These are phyloP conservation scores for Carterocephalus palaemon DNA, from an alignment of 2,888 invertebrate species.

Conservation along the genomic window DNA sequence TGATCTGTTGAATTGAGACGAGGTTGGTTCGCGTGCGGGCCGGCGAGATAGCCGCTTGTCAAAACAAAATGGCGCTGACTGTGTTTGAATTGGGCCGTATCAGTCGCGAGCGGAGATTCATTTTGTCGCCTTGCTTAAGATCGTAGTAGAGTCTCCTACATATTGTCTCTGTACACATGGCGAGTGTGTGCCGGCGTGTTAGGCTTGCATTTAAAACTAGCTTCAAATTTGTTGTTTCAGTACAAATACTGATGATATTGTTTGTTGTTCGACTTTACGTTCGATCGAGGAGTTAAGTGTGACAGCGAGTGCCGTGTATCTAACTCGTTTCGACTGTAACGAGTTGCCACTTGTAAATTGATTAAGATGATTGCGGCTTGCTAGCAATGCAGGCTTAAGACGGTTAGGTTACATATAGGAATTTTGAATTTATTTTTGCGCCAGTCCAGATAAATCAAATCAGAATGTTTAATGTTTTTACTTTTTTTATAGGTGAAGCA, in stretches of 20 bases:
- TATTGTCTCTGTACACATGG: constrained; percentile 76
- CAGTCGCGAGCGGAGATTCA: constrained; percentile 78
- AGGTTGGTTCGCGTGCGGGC: constrained; percentile 48
- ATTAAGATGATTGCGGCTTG: constrained; percentile 54
- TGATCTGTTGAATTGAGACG: constrained; percentile 43
- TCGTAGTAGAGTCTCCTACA: constrained; percentile 71
- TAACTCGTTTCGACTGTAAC: no score
- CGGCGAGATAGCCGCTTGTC: constrained; percentile 69
- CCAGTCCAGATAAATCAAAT: no score
- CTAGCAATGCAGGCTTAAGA: no score
- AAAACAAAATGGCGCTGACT: constrained; percentile 78
- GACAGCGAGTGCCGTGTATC: constrained; percentile 47
- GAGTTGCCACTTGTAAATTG: constrained; percentile 66
- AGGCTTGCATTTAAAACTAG: constrained; percentile 76
- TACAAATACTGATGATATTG: constrained; percentile 78
- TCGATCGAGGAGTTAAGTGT: constrained; percentile 74
- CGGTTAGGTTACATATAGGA: no score
- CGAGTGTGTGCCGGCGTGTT: constrained; percentile 73
- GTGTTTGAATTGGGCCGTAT: constrained; percentile 78
- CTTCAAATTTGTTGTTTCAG: constrained; percentile 78
- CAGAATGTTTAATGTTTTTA: no score
- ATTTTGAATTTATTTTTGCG: no score
- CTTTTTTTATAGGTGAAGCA: no score
- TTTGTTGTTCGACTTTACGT: constrained; percentile 74
- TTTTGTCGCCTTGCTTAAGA: constrained; percentile 79